Percentiles rank a stretch among this genome's conserved stretches.
These are phyloP conservation scores for Siderastrea siderea DNA, from an alignment of 92 coral and sea anemone species.

Conservation along the genomic window DNA sequence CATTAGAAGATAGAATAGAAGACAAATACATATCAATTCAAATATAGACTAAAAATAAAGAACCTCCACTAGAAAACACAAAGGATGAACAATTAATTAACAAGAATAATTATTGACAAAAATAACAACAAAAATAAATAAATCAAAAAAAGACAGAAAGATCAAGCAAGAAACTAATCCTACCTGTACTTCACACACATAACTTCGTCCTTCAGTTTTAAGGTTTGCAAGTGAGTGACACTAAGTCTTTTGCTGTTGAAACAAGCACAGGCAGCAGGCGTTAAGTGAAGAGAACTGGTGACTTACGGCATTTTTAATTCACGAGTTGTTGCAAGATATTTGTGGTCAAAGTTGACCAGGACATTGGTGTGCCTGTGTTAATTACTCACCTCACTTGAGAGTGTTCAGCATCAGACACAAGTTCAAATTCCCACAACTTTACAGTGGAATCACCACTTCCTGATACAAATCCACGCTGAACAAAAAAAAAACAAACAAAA, in stretches of 20 bases:
- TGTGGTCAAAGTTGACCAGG: background rate
- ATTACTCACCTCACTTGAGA: slow-evolving; percentile 39
- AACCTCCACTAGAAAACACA: no score
- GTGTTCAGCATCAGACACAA: slow-evolving; percentile 82
- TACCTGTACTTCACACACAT: slow-evolving; percentile 97
- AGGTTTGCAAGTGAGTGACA: slow-evolving; percentile 89
- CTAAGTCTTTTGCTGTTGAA: slow-evolving; percentile 87
- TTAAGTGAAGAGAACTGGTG: background rate
- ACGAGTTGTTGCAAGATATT: no score
- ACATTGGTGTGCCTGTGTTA: background rate
- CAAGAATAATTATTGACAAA: no score
- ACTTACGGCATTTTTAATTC: background rate
- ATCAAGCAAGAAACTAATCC: no score
- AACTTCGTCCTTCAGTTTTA: slow-evolving; percentile 95
- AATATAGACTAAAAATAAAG: no score
- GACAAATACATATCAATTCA: no score
- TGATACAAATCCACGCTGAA: slow-evolving; percentile 94
- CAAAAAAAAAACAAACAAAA: background rate
- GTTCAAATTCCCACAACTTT: slow-evolving; percentile 99
- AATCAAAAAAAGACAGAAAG: background rate
- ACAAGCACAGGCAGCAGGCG: background rate
- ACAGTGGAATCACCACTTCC: slow-evolving; percentile 98
- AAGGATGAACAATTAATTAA: no score
- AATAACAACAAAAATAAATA: no score
- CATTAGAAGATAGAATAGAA: no score